Evolutionary conservation across 2,113 vertebrate species (phyloP).

Genomic region (Rattus rattus): DNA sequence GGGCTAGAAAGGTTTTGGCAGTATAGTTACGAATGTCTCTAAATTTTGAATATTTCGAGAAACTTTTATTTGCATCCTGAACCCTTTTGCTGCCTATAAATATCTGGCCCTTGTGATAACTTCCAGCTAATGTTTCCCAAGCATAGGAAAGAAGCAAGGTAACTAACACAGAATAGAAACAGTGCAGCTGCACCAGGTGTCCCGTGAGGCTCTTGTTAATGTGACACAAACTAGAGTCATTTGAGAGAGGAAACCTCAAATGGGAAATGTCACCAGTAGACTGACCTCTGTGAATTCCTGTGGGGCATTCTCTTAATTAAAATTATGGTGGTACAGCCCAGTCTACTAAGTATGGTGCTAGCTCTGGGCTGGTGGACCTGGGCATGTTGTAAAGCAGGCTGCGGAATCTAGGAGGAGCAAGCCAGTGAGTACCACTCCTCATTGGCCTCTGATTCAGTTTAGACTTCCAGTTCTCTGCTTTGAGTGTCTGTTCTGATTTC

Average conservation of each 20-base stretch:
- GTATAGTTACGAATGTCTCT: neutral
- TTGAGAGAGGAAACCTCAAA: neutral
- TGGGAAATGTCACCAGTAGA: neutral
- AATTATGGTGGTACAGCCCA: neutral
- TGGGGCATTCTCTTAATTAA: neutral
- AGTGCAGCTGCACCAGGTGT: neutral
- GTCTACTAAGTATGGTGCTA: neutral
- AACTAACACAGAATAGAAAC: neutral
- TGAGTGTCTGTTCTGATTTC: neutral
- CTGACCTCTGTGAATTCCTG: neutral
- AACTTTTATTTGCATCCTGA: neutral
- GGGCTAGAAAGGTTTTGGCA: neutral
- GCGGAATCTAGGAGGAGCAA: neutral
- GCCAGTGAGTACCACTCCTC: neutral
- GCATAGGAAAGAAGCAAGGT: neutral
- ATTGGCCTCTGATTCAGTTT: neutral
- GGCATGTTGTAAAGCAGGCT: neutral
- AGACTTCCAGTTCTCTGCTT: neutral
- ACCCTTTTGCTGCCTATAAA: neutral
- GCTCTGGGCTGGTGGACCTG: neutral
- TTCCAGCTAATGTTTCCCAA: neutral
- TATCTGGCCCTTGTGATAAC: neutral
- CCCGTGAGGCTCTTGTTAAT: neutral
- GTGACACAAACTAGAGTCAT: neutral
- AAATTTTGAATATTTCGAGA: neutral